phyloP scores from a whole-genome alignment of 2,888 invertebrate species.

The Leptinotarsa tumamoca region DNA sequence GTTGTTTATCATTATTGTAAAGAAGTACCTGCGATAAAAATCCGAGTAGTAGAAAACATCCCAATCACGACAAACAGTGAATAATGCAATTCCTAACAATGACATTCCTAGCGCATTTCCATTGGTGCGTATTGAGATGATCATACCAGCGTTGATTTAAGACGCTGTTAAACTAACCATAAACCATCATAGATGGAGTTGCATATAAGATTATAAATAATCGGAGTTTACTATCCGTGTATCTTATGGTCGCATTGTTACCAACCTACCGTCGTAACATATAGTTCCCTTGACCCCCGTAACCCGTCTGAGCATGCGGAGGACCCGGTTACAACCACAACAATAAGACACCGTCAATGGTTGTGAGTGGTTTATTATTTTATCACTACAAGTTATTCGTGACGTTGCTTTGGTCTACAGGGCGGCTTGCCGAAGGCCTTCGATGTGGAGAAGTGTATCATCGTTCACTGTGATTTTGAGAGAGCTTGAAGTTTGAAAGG shows the following conservation, averaged over 20 bases:
- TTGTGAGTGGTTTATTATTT: conserved; percentile 44
- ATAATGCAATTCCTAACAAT: conserved; percentile 8
- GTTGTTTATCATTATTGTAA: neutral
- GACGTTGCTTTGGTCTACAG: conserved; percentile 8
- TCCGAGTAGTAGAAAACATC: neutral
- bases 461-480: too few relatives aligned
- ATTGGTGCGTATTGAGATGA: conserved; percentile 21
- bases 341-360: conserved; percentile 41
- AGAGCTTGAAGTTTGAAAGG: too few relatives aligned
- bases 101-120: conserved; percentile 8
- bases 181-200: conserved; percentile 47
- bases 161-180: conserved; percentile 31
- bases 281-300: conserved; percentile 55
- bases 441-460: too few relatives aligned
- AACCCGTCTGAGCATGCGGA: conserved; percentile 54
- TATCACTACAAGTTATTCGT: conserved; percentile 39
- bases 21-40: neutral
- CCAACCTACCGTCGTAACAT: conserved; percentile 49
- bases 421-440: neutral
- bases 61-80: conserved; percentile 2
- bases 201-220: conserved; percentile 51
- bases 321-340: conserved; percentile 44
- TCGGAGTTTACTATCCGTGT: conserved; percentile 48
- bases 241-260: conserved; percentile 54
- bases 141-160: conserved; percentile 39